Percentiles rank a stretch among this genome's conserved stretches.
Conservation (phyloP, 2,113 vertebrate genomes). For the Hyperopisus bebe region DNA sequence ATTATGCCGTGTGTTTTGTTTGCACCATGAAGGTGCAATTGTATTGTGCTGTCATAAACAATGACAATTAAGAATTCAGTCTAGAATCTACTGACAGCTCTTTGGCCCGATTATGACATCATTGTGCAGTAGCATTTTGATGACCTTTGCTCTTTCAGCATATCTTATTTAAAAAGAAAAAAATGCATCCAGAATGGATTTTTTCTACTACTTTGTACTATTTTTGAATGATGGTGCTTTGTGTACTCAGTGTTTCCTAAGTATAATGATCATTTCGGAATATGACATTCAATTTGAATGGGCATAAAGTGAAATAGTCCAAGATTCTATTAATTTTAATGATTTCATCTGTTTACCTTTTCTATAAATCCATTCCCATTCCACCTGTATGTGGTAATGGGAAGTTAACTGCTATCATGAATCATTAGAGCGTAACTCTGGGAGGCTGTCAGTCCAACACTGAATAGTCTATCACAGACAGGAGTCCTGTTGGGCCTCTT, state of each 20-base stretch:
- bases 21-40: background rate
- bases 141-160: background rate
- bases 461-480: background rate
- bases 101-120: background rate
- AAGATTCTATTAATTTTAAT: background rate
- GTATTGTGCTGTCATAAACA: background rate
- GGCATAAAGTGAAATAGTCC: background rate
- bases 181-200: background rate
- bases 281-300: background rate
- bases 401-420: background rate
- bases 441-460: background rate
- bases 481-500: background rate
- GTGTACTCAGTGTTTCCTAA: background rate
- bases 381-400: background rate
- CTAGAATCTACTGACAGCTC: background rate
- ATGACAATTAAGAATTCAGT: background rate
- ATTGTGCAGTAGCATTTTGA: background rate
- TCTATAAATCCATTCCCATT: conserved; percentile 3
- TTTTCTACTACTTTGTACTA: background rate
- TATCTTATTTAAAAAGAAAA: background rate
- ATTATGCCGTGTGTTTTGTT: background rate
- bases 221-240: background rate
- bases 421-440: background rate
- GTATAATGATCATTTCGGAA: background rate
- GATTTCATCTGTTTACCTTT: background rate